Percentiles rank a stretch among this genome's conserved stretches.
These are phyloP conservation scores for Polypterus bichir DNA, from an alignment of 2,113 vertebrate species.

Conservation along the genomic window DNA sequence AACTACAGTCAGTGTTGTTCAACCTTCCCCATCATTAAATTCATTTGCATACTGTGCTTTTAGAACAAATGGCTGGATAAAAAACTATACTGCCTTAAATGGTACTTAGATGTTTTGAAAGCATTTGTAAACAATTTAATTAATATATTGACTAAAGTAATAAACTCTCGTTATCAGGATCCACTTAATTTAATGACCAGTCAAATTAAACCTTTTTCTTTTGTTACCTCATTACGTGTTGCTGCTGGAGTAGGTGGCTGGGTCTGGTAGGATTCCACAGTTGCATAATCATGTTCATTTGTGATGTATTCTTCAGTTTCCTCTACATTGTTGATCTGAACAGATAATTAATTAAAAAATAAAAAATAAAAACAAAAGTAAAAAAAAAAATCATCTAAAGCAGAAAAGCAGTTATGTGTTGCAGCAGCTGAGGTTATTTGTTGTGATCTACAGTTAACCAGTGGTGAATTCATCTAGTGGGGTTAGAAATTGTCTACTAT, in stretches of 20 bases:
- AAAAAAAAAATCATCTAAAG: conserved; percentile 19
- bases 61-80: neutral
- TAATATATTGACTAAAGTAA: no score
- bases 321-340: conserved; percentile 77
- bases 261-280: conserved; percentile 63
- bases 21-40: neutral
- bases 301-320: conserved; percentile 71
- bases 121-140: no score
- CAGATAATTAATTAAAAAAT: conserved; percentile 37
- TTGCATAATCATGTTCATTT: conserved; percentile 71
- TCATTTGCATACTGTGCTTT: neutral
- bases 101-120: no score
- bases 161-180: no score
- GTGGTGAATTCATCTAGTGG: conserved; percentile 49
- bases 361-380: conserved; percentile 43
- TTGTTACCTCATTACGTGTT: conserved; percentile 76
- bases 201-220: conserved; percentile 8
- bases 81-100: neutral
- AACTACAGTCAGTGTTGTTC: neutral
- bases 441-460: conserved; percentile 41
- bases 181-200: no score
- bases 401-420: no score
- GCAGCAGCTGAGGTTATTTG: conserved; percentile 28
- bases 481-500: conserved; percentile 62
- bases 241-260: conserved; percentile 58